Evolutionary conservation across 2,113 vertebrate genomes (phyloP), one percentile per base, ranked within the genome.

Genomic region (Pseudonaja textilis): DNA sequence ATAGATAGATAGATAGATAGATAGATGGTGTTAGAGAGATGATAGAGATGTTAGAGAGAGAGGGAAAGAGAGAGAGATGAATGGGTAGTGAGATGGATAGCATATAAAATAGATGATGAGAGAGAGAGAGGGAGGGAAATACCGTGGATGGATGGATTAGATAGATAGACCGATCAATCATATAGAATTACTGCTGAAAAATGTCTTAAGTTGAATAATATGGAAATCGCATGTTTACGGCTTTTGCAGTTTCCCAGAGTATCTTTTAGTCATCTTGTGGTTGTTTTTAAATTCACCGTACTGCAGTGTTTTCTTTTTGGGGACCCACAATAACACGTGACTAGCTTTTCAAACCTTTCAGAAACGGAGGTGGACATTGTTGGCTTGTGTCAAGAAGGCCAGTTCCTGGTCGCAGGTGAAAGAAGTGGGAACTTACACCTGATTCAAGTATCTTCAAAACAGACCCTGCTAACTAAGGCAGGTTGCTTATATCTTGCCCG

Each of bases 361-460:
- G 99, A 99, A 87, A 98, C 98, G 0, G 90, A 98, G 1, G 99
- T 99, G 95, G 99, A 99, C 95, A 97, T 98, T 0, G 98, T 98
- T 93, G 98, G 98, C 0, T 96, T 98, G 20, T 99, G 99, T 95
- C 98, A 98, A 92, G 97, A 98, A 47, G 98, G 98, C 52, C 97
- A 97, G 5, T 99, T 99, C 97, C 96, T 99, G 95, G 96, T 99
- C 59, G 98, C 99, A 1, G 99, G 99, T 29, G 99, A 99, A 97
- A 98, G 98, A 98, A 99, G 98, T 91, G 99, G 99, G 94, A 98
- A 98, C 89, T 95, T 99, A 39, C 98, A 99, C 94, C 98, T 99
- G 52, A 97, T 99, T 93, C 98, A 99, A 85, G 98, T 99, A 9
- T 98, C 98, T 14, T 98, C 98, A 8, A 98, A 99, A 92, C 98